phyloP scores from a whole-genome alignment of 2,797 vertebrate species.

The Stomatorhinus walkeri region DNA sequence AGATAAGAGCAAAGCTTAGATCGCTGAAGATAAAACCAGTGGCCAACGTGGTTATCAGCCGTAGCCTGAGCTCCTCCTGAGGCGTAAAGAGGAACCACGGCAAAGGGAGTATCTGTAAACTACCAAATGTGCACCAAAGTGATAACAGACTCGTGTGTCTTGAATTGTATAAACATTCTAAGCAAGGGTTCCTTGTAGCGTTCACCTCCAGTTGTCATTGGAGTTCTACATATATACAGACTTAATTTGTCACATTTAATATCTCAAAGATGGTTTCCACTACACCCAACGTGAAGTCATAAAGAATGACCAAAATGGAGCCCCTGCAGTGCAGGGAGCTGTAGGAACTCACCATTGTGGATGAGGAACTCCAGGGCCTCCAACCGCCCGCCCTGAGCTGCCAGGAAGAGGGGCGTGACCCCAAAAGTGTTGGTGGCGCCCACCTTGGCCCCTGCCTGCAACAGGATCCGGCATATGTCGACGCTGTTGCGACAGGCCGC shows the following conservation, averaged over 20 bases:
- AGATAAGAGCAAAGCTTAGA: not conserved
- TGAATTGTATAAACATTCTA: not conserved
- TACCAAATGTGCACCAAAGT: not conserved
- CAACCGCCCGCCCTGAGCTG: slow-evolving; percentile 76
- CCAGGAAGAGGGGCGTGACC: slow-evolving; percentile 80
- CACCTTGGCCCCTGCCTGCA: slow-evolving; percentile 72
- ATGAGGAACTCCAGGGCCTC: slow-evolving; percentile 72
- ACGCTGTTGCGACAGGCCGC: slow-evolving; percentile 74
- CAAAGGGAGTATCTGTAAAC: not conserved
- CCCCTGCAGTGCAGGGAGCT: not conserved
- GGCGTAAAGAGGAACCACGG: not conserved
- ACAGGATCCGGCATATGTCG: slow-evolving; percentile 74
- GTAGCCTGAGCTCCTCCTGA: not conserved
- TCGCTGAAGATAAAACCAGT: not conserved
- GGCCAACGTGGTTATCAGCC: not conserved
- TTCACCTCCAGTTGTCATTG: not conserved
- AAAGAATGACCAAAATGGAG: not conserved
- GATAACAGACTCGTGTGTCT: not conserved
- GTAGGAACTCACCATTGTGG: slow-evolving; percentile 63
- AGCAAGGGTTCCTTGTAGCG: not conserved
- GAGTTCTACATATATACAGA: not conserved
- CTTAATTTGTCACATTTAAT: not conserved
- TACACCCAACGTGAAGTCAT: not conserved
- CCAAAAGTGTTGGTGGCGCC: slow-evolving; percentile 76
- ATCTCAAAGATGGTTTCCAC: not conserved